Conservation (phyloP, 2,797 vertebrate species). For the Thalassophryne amazonica region DNA sequence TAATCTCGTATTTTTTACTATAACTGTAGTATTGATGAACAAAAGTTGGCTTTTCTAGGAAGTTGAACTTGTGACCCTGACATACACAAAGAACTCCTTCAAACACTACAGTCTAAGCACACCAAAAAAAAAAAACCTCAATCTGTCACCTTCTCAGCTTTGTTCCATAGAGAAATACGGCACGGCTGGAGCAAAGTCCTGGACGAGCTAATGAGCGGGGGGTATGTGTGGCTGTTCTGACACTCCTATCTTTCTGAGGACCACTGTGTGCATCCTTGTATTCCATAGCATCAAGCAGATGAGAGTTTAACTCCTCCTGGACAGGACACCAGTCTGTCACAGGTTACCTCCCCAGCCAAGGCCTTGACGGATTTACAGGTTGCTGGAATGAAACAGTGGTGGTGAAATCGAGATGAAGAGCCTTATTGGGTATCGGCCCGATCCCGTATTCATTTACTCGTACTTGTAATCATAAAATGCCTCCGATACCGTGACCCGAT, state of each 20-base stretch:
- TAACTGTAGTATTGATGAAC: background rate
- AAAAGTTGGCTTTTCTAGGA: background rate
- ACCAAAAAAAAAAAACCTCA: background rate
- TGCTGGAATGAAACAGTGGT: no score
- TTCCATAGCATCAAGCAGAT: no score
- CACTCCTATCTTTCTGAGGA: background rate
- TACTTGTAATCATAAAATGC: no score
- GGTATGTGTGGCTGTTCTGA: background rate
- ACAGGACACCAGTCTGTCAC: no score
- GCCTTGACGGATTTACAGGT: no score
- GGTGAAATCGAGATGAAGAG: no score
- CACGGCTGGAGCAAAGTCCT: conserved; percentile 12
- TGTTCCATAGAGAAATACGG: conserved; percentile 17
- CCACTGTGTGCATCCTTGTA: background rate
- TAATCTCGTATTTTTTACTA: background rate
- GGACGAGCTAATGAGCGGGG: conserved; percentile 48
- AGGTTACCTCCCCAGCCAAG: no score
- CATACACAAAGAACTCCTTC: background rate
- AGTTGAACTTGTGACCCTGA: background rate
- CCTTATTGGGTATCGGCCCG: no score
- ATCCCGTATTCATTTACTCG: no score
- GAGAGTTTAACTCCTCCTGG: no score
- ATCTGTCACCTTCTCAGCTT: conserved; percentile 40
- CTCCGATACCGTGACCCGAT: no score
- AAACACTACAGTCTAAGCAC: no score